Evolutionary conservation across 2,113 vertebrate species (phyloP).

Genomic region (Bujurquina vittata): DNA sequence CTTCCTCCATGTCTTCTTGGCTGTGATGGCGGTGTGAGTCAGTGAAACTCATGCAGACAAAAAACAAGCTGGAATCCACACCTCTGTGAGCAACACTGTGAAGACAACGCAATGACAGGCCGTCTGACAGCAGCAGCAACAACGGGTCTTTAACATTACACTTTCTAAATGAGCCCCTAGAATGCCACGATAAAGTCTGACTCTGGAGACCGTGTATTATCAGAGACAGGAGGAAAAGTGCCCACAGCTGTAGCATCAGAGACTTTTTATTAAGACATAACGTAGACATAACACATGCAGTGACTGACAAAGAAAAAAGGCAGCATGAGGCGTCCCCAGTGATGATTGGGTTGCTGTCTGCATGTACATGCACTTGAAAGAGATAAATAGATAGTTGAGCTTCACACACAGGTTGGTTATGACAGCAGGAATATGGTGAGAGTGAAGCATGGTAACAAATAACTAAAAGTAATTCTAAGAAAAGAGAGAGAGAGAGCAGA

Average conservation of each 20-base stretch:
- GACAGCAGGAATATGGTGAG: neutral
- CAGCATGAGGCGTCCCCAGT: neutral
- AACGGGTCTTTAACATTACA: neutral
- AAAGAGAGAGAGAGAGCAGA: neutral
- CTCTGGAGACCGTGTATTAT: neutral
- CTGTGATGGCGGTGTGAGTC: neutral
- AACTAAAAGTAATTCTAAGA: neutral
- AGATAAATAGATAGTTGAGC: neutral
- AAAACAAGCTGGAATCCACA: neutral
- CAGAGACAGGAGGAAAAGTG: neutral
- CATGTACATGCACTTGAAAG: neutral
- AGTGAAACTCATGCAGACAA: neutral
- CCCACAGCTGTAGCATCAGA: conserved; percentile 37
- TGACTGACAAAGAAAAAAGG: neutral
- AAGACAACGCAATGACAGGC: neutral
- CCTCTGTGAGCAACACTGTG: neutral
- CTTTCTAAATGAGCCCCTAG: conserved; percentile 5
- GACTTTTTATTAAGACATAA: conserved; percentile 7
- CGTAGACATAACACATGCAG: conserved; percentile 30
- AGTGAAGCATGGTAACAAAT: neutral
- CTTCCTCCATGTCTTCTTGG: neutral
- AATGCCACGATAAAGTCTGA: neutral
- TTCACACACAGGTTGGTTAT: neutral
- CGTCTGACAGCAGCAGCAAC: neutral
- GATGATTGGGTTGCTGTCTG: neutral